A percentile compares a stretch with the other conserved stretches of the same genome.
phyloP scores from a whole-genome alignment of 2,888 invertebrate genomes.

The Ormyrus rosae region DNA sequence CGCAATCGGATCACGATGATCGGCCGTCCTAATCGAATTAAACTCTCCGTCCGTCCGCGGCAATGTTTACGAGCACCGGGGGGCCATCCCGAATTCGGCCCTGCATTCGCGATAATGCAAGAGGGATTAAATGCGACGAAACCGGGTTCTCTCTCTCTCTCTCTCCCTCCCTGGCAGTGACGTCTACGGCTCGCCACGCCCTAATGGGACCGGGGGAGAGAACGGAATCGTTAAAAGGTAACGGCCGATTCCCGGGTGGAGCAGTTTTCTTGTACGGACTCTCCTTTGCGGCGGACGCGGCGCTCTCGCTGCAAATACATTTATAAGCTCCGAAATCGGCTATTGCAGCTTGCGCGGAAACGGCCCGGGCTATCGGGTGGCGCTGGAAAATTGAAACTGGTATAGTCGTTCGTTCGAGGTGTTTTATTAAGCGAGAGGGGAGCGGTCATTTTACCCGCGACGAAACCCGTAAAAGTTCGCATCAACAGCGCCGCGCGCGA shows the following conservation, averaged over 20 bases:
- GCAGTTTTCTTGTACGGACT: slow-evolving; percentile 7
- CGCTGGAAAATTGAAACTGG: slow-evolving; percentile 22
- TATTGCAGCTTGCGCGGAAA: too few relatives aligned
- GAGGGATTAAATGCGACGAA: slow-evolving; percentile 9
- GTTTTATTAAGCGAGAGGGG: not conserved
- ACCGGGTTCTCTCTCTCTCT: not conserved
- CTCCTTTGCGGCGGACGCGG: not conserved
- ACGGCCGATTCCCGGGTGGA: slow-evolving; percentile 19
- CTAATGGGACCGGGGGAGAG: slow-evolving; percentile 24
- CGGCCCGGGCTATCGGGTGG: too few relatives aligned
- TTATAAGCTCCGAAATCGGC: not conserved
- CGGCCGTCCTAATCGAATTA: slow-evolving; percentile 52
- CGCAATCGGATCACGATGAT: slow-evolving; percentile 46
- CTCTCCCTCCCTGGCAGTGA: not conserved
- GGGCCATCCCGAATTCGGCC: slow-evolving; percentile 4
- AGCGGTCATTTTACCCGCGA: not conserved
- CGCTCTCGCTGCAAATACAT: slow-evolving; percentile 19
- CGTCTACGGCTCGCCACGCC: slow-evolving; percentile 1
- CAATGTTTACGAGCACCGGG: slow-evolving; percentile 53
- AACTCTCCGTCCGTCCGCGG: slow-evolving; percentile 46
- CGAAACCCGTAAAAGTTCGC: too few relatives aligned
- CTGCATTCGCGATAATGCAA: slow-evolving; percentile 25
- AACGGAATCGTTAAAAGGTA: slow-evolving; percentile 25
- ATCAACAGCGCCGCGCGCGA: not conserved
- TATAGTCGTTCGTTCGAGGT: not conserved